Percentiles rank a stretch among this genome's conserved stretches.
These are phyloP conservation scores for Leucania comma DNA, from an alignment of 2,888 invertebrate species.

Conservation along the genomic window DNA sequence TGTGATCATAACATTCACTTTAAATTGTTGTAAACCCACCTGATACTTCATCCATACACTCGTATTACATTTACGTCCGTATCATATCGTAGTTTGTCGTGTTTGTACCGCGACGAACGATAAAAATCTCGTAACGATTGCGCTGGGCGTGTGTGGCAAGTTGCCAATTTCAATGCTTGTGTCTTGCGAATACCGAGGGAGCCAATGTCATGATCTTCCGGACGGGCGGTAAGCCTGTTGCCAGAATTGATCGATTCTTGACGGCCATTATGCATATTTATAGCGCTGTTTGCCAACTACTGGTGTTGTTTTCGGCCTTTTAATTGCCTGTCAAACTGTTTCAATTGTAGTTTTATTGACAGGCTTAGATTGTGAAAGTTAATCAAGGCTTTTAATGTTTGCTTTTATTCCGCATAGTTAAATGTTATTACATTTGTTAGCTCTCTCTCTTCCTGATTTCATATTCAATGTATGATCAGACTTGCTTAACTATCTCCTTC, in stretches of 20 bases:
- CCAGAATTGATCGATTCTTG: conserved; percentile 65
- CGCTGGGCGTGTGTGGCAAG: conserved; percentile 61
- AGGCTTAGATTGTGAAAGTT: conserved; percentile 26
- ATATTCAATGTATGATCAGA: background rate
- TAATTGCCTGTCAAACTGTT: conserved; percentile 48
- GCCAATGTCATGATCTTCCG: conserved; percentile 73
- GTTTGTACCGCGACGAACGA: conserved; percentile 53
- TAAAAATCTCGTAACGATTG: conserved; percentile 69
- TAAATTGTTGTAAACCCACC: conserved; percentile 5
- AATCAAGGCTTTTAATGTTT: conserved; percentile 31
- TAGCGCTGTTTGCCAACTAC: conserved; percentile 46
- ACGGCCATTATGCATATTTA: conserved; percentile 60
- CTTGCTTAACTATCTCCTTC: background rate
- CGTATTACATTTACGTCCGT: conserved; percentile 56
- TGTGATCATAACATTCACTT: conserved; percentile 10
- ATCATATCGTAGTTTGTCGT: conserved; percentile 64
- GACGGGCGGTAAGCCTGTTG: conserved; percentile 54
- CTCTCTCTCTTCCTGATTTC: background rate
- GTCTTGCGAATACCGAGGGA: conserved; percentile 59
- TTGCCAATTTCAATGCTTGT: conserved; percentile 60
- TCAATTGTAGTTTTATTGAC: conserved; percentile 37
- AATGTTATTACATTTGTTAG: background rate
- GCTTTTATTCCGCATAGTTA: background rate
- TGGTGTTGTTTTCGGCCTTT: conserved; percentile 33
- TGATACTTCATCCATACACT: conserved; percentile 13